These are phyloP conservation scores for Drosophila helvetica DNA, from an alignment of 2,888 invertebrate species.

Conservation along the genomic window DNA sequence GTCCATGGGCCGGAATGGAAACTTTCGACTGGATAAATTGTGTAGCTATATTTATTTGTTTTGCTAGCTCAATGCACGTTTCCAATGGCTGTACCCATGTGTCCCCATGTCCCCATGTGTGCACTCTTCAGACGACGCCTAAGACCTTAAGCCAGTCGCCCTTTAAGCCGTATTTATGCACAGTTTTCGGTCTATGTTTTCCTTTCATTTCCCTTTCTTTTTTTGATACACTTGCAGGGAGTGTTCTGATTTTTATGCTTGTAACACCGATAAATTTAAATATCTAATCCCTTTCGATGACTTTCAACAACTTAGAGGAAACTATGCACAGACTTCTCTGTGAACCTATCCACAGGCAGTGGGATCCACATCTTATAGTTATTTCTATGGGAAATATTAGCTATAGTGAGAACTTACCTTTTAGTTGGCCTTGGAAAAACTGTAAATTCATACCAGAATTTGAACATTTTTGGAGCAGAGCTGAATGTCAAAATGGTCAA, in stretches of 20 bases:
- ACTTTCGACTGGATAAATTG: conserved; percentile 43
- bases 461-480: neutral
- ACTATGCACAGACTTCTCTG: too few relatives aligned
- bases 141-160: conserved; percentile 44
- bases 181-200: conserved; percentile 34
- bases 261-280: too few relatives aligned
- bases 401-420: neutral
- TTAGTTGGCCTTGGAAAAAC: neutral
- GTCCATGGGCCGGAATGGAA: conserved; percentile 15
- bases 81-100: neutral
- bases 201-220: conserved; percentile 31
- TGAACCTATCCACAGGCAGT: too few relatives aligned
- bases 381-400: too few relatives aligned
- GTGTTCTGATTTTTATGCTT: neutral
- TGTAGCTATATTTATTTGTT: conserved; percentile 39
- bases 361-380: too few relatives aligned
- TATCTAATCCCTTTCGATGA: too few relatives aligned
- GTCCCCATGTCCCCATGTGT: conserved; percentile 23
- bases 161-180: conserved; percentile 47
- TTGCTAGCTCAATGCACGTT: neutral
- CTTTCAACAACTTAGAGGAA: too few relatives aligned
- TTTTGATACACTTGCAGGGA: conserved; percentile 3
- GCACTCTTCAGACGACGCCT: conserved; percentile 33
- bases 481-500: too few relatives aligned
- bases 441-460: neutral